phyloP scores from a whole-genome alignment of 1,140 invertebrate species.

The Pseudomyrmex cubaensis region DNA sequence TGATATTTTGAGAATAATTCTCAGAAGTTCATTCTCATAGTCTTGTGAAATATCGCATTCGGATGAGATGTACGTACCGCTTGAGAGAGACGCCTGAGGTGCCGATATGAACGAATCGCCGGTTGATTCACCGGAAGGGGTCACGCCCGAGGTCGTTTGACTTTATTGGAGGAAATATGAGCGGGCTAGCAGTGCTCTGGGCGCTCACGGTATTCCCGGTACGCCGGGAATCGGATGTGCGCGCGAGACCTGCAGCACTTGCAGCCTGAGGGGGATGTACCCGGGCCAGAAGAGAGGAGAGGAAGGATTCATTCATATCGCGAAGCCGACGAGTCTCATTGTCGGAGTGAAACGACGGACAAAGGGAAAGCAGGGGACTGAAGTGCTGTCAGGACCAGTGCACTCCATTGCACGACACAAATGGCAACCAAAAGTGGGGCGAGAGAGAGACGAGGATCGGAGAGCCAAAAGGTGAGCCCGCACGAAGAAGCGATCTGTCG shows the following conservation, averaged over 20 bases:
- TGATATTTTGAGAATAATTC: conserved; percentile 6
- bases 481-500: conserved; percentile 61
- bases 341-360: conserved; percentile 63
- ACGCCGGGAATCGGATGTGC: conserved; percentile 43
- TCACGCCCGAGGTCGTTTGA: conserved; percentile 66
- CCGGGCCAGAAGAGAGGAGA: conserved; percentile 11
- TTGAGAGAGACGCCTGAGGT: conserved; percentile 42
- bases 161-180: conserved; percentile 66
- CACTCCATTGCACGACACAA: conserved; percentile 73
- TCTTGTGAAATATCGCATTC: conserved; percentile 2
- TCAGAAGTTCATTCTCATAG: not conserved
- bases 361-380: conserved; percentile 64
- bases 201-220: conserved; percentile 38
- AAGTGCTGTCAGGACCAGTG: conserved; percentile 73
- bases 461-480: conserved; percentile 34
- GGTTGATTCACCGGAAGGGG: conserved; percentile 43
- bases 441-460: conserved; percentile 53
- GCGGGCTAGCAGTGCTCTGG: conserved; percentile 34
- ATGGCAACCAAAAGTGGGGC: conserved; percentile 72
- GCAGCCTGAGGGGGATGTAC: conserved; percentile 64
- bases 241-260: conserved; percentile 64
- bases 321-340: conserved; percentile 64
- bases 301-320: conserved; percentile 73
- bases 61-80: conserved; percentile 10
- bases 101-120: conserved; percentile 41